phyloP scores from a whole-genome alignment of 2,113 vertebrate species.

The Aphyosemion australe region DNA sequence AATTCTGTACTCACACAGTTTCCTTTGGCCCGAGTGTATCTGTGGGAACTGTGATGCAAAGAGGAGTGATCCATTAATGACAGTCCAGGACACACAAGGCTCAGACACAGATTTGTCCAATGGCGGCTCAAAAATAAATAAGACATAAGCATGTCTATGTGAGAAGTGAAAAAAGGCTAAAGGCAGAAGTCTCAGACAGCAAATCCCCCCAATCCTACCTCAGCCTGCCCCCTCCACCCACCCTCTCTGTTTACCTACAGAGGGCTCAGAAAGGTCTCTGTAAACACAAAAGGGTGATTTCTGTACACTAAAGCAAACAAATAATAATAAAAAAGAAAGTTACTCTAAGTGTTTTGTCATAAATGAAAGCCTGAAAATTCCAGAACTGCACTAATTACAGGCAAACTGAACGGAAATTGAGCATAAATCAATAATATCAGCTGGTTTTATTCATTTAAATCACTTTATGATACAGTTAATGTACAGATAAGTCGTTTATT shows the following conservation, averaged over 20 bases:
- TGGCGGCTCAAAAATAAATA: conserved; percentile 20
- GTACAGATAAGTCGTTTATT: too few relatives aligned
- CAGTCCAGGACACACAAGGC: conserved; percentile 35
- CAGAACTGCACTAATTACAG: too few relatives aligned
- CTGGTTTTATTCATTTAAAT: too few relatives aligned
- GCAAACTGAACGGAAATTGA: too few relatives aligned
- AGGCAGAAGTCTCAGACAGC: not conserved
- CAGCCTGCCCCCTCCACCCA: too few relatives aligned
- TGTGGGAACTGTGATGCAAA: conserved; percentile 41
- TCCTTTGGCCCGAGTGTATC: conserved; percentile 39
- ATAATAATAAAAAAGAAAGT: not conserved
- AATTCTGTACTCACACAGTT: conserved; percentile 21
- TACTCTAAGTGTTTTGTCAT: not conserved
- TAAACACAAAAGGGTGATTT: conserved; percentile 45
- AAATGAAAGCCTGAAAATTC: too few relatives aligned
- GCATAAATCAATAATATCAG: too few relatives aligned
- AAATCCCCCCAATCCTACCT: not conserved
- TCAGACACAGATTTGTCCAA: conserved; percentile 65
- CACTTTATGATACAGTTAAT: too few relatives aligned
- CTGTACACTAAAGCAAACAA: conserved; percentile 13
- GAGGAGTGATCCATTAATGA: conserved; percentile 55
- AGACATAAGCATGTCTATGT: conserved; percentile 5
- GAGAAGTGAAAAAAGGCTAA: not conserved
- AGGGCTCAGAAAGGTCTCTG: conserved; percentile 23
- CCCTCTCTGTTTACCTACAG: conserved; percentile 44